Evolutionary conservation across 2,888 invertebrate species (phyloP), one percentile per base, ranked within the genome.

Genomic region (Idaea straminata): DNA sequence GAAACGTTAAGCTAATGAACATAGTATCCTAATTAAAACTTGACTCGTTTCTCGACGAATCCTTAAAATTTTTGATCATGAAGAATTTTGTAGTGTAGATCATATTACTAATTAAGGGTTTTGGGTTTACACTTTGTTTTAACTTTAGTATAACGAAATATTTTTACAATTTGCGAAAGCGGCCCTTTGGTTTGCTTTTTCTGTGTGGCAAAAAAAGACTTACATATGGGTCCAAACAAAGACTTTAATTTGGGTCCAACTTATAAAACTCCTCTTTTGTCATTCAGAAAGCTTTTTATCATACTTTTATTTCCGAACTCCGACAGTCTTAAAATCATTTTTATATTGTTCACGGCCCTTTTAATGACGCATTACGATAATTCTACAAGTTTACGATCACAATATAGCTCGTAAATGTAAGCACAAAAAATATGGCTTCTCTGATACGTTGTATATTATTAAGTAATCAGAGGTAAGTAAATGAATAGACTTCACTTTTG

Each of bases 271-370:
- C 47, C 47, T 13, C 7, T 47, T 47, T 47, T 47, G 47, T 47
- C 47, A 47, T 47, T 47, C 47, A 47, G 13, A 36, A 47, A 47
- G 13, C 13, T 13, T 47, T 47, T 47, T 47, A 6, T 47, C 47
- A 47, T 57, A 47, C 36, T 34, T 57, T 36, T 62, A 57, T 62
- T 62, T 62, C 57, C n/a, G 6, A 47, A 47, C 47, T 47, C 47
- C 7, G 47, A 47, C 47, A 13, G 13, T 47, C 10, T 13, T 6
- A 47, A 47, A 47, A 47, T 47, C 47, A 47, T 47, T 47, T 47
- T 47, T 47, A 47, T 47, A 47, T 47, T 47, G 47, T 47, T 47
- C 47, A 47, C 47, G 47, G 47, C 47, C 47, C 47, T 7, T 47
- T 47, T 47, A 47, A 47, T 10, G 47, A 47, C 13, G 47, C 13